Percentiles rank a stretch among this genome's conserved stretches.
Evolutionary conservation across 92 coral and sea anemone species (phyloP).

Genomic region (Muricea muricata): DNA sequence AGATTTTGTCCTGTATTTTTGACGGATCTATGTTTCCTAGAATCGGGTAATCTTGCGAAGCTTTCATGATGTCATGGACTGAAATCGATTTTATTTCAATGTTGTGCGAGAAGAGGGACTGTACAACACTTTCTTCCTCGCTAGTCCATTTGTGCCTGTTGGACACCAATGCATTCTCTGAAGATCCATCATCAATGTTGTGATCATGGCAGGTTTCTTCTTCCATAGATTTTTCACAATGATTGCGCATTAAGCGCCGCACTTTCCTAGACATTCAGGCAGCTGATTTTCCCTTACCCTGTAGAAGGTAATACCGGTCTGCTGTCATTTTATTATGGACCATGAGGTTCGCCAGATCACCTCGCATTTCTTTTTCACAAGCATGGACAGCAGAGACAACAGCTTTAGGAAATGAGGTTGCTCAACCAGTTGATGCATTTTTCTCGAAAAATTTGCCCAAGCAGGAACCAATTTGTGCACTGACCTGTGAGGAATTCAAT

Average conservation of each 20-base stretch:
- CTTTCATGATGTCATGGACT: too few relatives aligned
- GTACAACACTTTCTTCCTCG: too few relatives aligned
- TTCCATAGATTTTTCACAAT: not conserved
- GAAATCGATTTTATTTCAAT: too few relatives aligned
- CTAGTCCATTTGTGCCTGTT: not conserved
- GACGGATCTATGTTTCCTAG: too few relatives aligned
- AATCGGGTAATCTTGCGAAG: too few relatives aligned
- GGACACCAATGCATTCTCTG: too few relatives aligned
- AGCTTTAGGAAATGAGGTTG: not conserved
- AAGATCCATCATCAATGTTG: too few relatives aligned
- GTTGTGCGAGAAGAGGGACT: too few relatives aligned
- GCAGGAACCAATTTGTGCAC: not conserved
- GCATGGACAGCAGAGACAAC: slow-evolving; percentile 4
- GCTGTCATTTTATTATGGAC: not conserved
- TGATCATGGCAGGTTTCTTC: not conserved
- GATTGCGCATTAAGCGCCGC: not conserved
- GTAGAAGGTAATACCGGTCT: not conserved
- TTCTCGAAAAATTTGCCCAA: not conserved
- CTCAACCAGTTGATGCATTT: not conserved
- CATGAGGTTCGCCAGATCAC: not conserved
- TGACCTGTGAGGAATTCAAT: not conserved
- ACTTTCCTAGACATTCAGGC: not conserved
- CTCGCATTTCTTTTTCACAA: not conserved
- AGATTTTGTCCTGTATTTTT: too few relatives aligned
- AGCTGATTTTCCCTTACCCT: not conserved